Percentiles rank a stretch among this genome's conserved stretches.
Evolutionary conservation across 2,888 invertebrate genomes (phyloP).

Genomic region (Agrilus cyanescens): DNA sequence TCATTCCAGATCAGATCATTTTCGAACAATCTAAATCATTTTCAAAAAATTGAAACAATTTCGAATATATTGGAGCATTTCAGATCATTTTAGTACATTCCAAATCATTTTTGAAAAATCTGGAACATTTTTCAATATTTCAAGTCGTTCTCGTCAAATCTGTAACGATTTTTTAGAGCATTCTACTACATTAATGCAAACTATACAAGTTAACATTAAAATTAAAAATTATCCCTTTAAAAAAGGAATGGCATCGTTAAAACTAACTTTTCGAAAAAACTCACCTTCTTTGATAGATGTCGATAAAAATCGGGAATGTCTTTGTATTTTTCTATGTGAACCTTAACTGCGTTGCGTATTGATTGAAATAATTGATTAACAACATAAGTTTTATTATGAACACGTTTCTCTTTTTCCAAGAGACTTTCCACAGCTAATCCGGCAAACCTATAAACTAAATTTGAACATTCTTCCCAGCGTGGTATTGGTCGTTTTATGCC

Average conservation of each 20-base stretch:
- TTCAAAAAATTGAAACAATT: too few species aligned
- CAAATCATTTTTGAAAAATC: too few species aligned
- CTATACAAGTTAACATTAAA: neutral
- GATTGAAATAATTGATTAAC: constrained; percentile 23
- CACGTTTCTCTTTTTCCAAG: constrained; percentile 28
- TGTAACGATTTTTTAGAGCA: too few species aligned
- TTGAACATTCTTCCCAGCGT: constrained; percentile 43
- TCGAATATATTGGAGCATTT: too few species aligned
- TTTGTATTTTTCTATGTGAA: constrained; percentile 19
- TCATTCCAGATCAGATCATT: too few species aligned
- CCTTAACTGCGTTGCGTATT: constrained; percentile 20
- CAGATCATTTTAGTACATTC: too few species aligned
- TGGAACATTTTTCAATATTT: too few species aligned
- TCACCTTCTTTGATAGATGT: constrained; percentile 33
- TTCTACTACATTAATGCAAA: neutral
- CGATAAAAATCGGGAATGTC: constrained; percentile 20
- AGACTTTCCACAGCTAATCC: constrained; percentile 37
- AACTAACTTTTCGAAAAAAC: neutral
- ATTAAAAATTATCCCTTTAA: neutral
- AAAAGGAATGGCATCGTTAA: neutral
- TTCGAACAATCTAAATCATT: too few species aligned
- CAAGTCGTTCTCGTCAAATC: too few species aligned
- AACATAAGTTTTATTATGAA: constrained; percentile 19
- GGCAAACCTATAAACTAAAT: constrained; percentile 37
- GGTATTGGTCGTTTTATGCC: constrained; percentile 24